Evolutionary conservation across 2,888 invertebrate species (phyloP).

Genomic region (Nephrotoma appendiculata): DNA sequence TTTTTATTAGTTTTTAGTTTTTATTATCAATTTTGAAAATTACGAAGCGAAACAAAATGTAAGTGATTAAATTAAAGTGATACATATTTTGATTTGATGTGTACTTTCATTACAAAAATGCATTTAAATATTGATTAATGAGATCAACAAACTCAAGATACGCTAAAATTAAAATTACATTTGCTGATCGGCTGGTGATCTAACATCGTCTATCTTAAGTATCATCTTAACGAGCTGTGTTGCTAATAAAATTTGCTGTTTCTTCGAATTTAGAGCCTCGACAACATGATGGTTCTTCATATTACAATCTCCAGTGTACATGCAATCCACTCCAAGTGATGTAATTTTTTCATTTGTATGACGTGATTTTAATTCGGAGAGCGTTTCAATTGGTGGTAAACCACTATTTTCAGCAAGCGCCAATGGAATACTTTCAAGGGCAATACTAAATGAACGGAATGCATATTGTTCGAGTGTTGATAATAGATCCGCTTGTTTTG

Average conservation of each 20-base stretch:
- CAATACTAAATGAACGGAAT: slow-evolving; percentile 89
- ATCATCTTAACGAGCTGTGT: slow-evolving; percentile 99
- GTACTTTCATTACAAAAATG: not conserved
- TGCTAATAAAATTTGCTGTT: slow-evolving; percentile 91
- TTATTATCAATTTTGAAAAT: not conserved
- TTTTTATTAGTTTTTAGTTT: not conserved
- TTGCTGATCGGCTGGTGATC: slow-evolving; percentile 38
- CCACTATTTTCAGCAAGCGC: slow-evolving; percentile 96
- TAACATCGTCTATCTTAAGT: slow-evolving; percentile 95
- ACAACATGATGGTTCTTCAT: slow-evolving; percentile 94
- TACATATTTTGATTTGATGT: not conserved
- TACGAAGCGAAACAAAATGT: not conserved
- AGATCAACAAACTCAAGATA: not conserved
- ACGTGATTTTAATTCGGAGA: slow-evolving; percentile 80
- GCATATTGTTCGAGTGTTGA: slow-evolving; percentile 94
- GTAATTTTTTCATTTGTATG: slow-evolving; percentile 77
- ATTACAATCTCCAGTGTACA: slow-evolving; percentile 65
- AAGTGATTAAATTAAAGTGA: not conserved
- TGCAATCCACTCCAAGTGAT: slow-evolving; percentile 89
- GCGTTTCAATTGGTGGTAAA: slow-evolving; percentile 77
- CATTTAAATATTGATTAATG: not conserved
- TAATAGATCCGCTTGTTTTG: slow-evolving; percentile 73
- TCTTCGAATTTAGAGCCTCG: slow-evolving; percentile 93
- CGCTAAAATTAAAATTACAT: not conserved
- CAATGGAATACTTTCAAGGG: slow-evolving; percentile 85